Evolutionary conservation across 2,113 vertebrate species (phyloP).

Genomic region (Aphyosemion australe): DNA sequence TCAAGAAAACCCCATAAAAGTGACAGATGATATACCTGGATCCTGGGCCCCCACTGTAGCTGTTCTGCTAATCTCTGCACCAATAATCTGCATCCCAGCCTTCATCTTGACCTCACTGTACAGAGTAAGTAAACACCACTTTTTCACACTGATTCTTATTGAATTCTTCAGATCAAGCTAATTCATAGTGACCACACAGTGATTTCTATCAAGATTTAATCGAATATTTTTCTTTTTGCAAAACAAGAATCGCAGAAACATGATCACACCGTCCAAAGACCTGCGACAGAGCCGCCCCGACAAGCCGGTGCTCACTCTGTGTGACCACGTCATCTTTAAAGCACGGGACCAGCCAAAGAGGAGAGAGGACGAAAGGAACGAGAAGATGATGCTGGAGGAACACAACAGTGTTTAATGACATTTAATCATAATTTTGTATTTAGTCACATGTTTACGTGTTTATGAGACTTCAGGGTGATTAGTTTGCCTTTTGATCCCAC

Average conservation of each 20-base stretch:
- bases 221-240: background rate
- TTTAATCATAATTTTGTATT: background rate
- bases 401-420: slow-evolving; percentile 43
- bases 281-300: slow-evolving; percentile 71
- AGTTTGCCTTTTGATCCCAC: too few species aligned
- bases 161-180: background rate
- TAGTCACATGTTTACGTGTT: slow-evolving; percentile 2
- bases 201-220: background rate
- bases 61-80: slow-evolving; percentile 51
- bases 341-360: background rate
- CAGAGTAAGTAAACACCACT: slow-evolving; percentile 55
- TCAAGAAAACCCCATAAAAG: rapidly evolving
- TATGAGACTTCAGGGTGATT: slow-evolving; percentile 28
- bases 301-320: slow-evolving; percentile 70
- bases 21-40: background rate
- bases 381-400: slow-evolving; percentile 42
- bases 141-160: background rate
- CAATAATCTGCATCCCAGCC: slow-evolving; percentile 72
- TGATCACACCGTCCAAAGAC: slow-evolving; percentile 63
- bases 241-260: slow-evolving; percentile 35
- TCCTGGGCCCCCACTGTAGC: background rate
- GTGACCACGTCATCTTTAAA: slow-evolving; percentile 37
- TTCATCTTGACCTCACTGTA: slow-evolving; percentile 58
- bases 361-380: background rate
- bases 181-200: background rate